Percentiles rank a stretch among this genome's conserved stretches.
Evolutionary conservation across 2,888 invertebrate species (phyloP).

Genomic region (Elegia similella): DNA sequence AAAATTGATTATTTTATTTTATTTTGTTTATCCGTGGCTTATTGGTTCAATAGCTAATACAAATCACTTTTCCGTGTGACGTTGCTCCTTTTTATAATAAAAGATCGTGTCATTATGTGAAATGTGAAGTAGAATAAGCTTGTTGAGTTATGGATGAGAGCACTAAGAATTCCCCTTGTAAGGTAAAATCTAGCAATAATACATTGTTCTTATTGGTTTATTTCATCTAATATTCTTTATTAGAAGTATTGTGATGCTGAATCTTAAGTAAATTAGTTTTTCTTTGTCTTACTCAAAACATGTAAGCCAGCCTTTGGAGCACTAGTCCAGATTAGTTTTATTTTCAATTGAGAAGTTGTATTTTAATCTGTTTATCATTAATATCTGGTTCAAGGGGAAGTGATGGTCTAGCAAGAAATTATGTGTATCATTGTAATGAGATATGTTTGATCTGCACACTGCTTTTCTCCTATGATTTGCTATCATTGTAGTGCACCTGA

Average conservation of each 20-base stretch:
- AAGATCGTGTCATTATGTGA: slow-evolving; percentile 67
- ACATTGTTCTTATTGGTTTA: slow-evolving; percentile 38
- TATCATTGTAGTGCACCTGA: slow-evolving; percentile 19
- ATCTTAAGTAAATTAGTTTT: neutral
- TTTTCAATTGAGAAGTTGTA: neutral
- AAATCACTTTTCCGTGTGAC: slow-evolving; percentile 67
- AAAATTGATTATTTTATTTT: slow-evolving; percentile 73
- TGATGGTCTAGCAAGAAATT: neutral
- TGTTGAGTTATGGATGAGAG: slow-evolving; percentile 74
- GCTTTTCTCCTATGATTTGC: slow-evolving; percentile 47
- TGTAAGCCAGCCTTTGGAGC: neutral
- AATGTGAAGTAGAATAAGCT: slow-evolving; percentile 65
- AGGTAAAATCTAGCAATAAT: slow-evolving; percentile 69
- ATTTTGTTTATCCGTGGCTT: slow-evolving; percentile 75
- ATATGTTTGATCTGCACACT: slow-evolving; percentile 28
- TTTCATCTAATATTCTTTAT: neutral
- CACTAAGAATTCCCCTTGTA: slow-evolving; percentile 74
- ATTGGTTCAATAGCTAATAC: slow-evolving; percentile 71
- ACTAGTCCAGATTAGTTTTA: neutral
- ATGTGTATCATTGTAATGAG: neutral
- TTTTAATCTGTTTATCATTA: neutral
- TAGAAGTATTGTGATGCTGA: slow-evolving; percentile 17
- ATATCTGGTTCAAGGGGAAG: slow-evolving; percentile 1
- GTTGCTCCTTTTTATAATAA: slow-evolving; percentile 54
- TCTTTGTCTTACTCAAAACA: neutral